These are phyloP conservation scores for Gambusia yucatana DNA, from an alignment of 2,797 vertebrate species.

Conservation along the genomic window DNA sequence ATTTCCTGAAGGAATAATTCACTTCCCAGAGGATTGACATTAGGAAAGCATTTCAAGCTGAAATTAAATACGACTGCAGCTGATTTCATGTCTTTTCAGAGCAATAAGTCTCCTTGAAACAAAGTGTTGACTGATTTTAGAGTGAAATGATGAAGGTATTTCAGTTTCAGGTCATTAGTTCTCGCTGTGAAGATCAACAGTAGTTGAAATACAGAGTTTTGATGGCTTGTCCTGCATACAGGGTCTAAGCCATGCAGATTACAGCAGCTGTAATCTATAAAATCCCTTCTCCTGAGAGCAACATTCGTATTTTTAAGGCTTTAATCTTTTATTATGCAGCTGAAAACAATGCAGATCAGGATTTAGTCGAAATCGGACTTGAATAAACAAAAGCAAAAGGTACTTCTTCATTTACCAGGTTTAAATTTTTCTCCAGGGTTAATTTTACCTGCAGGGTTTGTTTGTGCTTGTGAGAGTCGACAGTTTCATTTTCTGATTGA, in stretches of 20 bases:
- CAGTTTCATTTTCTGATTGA: not conserved
- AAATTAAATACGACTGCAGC: not conserved
- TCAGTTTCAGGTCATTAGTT: not conserved
- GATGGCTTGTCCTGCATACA: constrained; percentile 1
- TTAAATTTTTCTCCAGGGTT: not conserved
- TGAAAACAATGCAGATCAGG: not conserved
- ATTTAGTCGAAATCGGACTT: not conserved
- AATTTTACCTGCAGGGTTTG: not conserved
- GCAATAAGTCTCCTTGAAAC: not conserved
- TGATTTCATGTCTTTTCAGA: not conserved
- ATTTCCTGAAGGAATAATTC: not conserved
- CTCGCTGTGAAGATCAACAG: not conserved
- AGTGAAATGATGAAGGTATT: not conserved
- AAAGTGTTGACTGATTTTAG: not conserved
- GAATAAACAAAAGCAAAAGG: not conserved
- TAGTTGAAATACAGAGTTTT: not conserved
- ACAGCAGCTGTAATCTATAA: not conserved
- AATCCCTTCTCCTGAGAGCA: not conserved
- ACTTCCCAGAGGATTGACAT: not conserved
- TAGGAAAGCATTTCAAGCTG: not conserved
- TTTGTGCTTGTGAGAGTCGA: not conserved
- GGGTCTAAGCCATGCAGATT: constrained; percentile 5
- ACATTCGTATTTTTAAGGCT: not conserved
- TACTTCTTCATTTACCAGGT: not conserved
- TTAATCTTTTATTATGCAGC: not conserved